A percentile compares a stretch with the other conserved stretches of the same genome.
These are phyloP conservation scores for Eupithecia dodoneata DNA, from an alignment of 2,888 invertebrate species.

Conservation along the genomic window DNA sequence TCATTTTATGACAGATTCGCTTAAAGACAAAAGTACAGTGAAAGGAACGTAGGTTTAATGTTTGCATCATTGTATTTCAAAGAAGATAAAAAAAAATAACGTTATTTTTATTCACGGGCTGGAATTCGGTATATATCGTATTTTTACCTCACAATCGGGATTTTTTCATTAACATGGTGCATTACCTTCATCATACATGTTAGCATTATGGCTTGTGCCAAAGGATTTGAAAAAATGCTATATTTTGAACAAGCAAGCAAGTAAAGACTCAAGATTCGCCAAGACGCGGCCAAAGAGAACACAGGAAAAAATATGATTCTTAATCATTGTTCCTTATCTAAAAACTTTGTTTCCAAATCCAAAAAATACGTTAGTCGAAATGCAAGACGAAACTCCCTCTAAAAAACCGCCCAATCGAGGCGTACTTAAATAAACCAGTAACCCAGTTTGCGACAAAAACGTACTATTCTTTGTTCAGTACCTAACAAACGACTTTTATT, in stretches of 20 bases:
- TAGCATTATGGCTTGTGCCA: too few species aligned
- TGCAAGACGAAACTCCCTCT: background rate
- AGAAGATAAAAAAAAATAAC: background rate
- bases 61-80: background rate
- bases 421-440: slow-evolving; percentile 9
- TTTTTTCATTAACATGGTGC: background rate
- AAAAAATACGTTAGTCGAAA: background rate
- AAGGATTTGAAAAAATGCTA: too few species aligned
- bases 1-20: too few species aligned
- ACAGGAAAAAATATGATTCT: background rate
- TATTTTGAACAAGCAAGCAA: background rate
- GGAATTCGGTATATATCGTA: background rate
- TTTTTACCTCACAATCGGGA: background rate
- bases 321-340: background rate
- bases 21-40: too few species aligned
- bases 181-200: background rate
- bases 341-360: background rate
- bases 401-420: slow-evolving; percentile 2
- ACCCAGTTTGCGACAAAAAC: slow-evolving; percentile 14
- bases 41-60: background rate
- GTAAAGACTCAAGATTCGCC: background rate
- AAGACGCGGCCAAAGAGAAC: background rate
- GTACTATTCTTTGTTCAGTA: slow-evolving; percentile 6
- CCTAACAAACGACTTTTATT: slow-evolving; percentile 23
- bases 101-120: background rate